Base-by-base conservation (phyloP, 2,797 vertebrate genomes). In the Sebastolobus alascanus region DNA sequence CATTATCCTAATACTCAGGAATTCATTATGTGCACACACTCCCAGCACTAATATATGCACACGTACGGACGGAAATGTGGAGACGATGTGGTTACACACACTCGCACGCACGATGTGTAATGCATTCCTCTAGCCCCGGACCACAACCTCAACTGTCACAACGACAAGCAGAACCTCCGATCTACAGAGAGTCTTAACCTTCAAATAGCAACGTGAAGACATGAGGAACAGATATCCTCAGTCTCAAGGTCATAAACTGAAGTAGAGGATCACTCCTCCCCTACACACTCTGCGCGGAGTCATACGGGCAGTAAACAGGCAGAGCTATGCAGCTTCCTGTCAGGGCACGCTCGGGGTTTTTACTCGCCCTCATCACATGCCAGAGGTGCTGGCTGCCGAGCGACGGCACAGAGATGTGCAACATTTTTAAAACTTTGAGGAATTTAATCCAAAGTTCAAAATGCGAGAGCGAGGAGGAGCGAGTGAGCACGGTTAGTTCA, bases 1-100 rank as follows among this genome's bases (percentile, higher is more conserved):
- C 90, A 91, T 84, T 91, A 87, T 85, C 61, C 90, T 87, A 91
- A 91, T 73, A 90, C 68, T 68, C 74, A 89, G 90, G 90, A 93
- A 94, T 90, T 86, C 84, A 74, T 78, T 18, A 59, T 59, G 20
- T 67, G 60, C 56, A 76, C 72, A 67, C 50, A 68, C 8, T 16
- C 11, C 31, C 52, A 43, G 55, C 40, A 18, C 11, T 56, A 59
- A 79, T 40, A 46, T 46, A 68, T 46, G 54, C 64, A 75, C 73
- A 63, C 3, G 12, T 29, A 16, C 5, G 4, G 54, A 43, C 8
- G 3, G 27, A 76, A 71, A 74, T 38, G 37, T 55, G 59, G 16
- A 79, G 54, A 52, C 0, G 2, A 27, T 29, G 29, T 46, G 33
- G 37, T 20, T 46, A 66, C 58, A 43, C 79, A 58, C 65, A 37